Evolutionary conservation across 2,888 invertebrate species (phyloP), one percentile per base, ranked within the genome.

Genomic region (Calameuta pallipes): DNA sequence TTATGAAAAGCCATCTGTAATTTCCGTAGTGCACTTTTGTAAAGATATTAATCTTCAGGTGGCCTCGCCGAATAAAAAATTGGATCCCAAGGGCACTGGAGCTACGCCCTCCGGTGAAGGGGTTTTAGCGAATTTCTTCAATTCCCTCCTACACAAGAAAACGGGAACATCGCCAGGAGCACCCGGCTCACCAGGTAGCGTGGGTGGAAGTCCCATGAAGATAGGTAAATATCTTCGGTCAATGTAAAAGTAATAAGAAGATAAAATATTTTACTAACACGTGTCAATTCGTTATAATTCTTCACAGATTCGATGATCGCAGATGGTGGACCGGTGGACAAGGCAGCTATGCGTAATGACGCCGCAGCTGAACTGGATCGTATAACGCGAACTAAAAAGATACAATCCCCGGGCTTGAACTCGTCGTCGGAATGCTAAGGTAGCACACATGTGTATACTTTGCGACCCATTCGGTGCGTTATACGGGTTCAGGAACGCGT

Each of bases 81-180:
- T 91, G 93, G 94, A 83, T 86, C 94, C 95, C 1, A 91, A 91
- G 83, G 91, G 92, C 69, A 89, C 92, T 11, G 90, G 92, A 4
- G 95, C 95, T 87, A 94, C 96, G 76, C 95, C 96, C 4, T 95
- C 96, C 77, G 96, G 96, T 81, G 98, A 98, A 93, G 98, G 98
- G 80, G 98, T 99, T 77, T 93, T 99, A 82, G 99, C 99, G 15
- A 99, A 97, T 93, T 99, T 99, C 94, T 99, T 99, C 93, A 99
- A 99, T 93, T 98, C 98, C 82, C 94, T 99, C 89, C 94, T 99
- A 87, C 96, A 97, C 92, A 99, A 98, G 94, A 98, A 98, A 93
- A 95, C 97, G 69, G 97, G 96, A 69, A 93, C 95, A 71, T 94
- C 95, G 34, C 94, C 94, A 30, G 92, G 90, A 23, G 92, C 93